Base-by-base conservation (phyloP, 2,888 invertebrate species). In the Autographa pulchrina region DNA sequence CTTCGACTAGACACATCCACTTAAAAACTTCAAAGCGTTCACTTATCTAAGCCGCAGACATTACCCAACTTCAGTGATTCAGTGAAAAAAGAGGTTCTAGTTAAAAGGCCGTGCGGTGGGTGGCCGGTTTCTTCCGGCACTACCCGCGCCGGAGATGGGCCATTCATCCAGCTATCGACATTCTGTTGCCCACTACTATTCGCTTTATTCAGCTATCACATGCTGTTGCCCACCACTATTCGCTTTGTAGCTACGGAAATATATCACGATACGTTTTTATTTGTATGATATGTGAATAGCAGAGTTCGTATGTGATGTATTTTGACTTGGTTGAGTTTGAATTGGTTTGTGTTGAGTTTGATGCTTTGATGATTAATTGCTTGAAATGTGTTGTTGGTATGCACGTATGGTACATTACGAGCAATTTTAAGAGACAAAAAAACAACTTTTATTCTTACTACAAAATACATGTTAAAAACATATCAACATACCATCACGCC, bases 81-180 rank as follows among this genome's bases (percentile, higher is more conserved):
- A 68, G 76, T 84, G 71, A 82, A 87, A 90, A 86, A 86, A 90
- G 89, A 86, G 87, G 81, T 87, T 85, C 86, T 83, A 85, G 85
- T 86, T 91, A 92, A 92, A 92, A 91, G 92, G 88, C 89, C 84
- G 86, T 84, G 84, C 83, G 78, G 81, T 78, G 75, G 73, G 82
- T 83, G 82, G 80, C 86, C 83, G 81, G 80, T 82, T 67, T 75
- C 89, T 91, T 92, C 93, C 92, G 92, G 92, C 90, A 90, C 90
- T 91, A 82, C 82, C 85, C 85, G 78, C 82, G 75, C 90, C 91
- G 92, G 92, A 93, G 92, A 93, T 92, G 91, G 92, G 85, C 91
- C 85, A 92, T 92, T 92, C 92, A 91, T 92, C 88, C 84, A 82
- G 71, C 88, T 86, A 92, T 92, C 89, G 92, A 90, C 88, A 83